Percentiles rank a stretch among this genome's conserved stretches.
Evolutionary conservation across 1,140 invertebrate species (phyloP).

Genomic region (Drosophila tsacasi): DNA sequence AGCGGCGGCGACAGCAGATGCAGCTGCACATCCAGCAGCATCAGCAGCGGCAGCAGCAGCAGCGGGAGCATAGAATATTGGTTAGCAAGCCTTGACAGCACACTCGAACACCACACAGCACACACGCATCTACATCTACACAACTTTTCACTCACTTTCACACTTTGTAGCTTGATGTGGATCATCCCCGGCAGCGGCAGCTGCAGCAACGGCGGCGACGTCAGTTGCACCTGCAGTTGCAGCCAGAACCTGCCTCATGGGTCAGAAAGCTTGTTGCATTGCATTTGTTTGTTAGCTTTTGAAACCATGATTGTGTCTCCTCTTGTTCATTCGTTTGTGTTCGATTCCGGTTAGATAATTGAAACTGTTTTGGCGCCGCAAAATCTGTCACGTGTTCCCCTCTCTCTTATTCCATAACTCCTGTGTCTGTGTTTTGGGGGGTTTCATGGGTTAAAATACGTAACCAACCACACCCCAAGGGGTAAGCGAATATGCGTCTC

Average conservation of each 20-base stretch:
- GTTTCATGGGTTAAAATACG: conserved; percentile 3
- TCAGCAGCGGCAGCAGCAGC: conserved; percentile 52
- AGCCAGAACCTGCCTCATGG: conserved; percentile 19
- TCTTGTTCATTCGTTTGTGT: conserved; percentile 9
- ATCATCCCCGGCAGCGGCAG: conserved; percentile 15
- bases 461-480: not conserved
- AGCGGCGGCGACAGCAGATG: conserved; percentile 48
- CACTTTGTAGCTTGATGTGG: conserved; percentile 42
- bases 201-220: conserved; percentile 20
- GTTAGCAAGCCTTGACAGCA: conserved; percentile 60
- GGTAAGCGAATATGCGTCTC: conserved; percentile 17
- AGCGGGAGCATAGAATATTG: conserved; percentile 51
- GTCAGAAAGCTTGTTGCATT: conserved; percentile 26
- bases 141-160: conserved; percentile 28
- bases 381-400: conserved; percentile 40
- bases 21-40: conserved; percentile 50
- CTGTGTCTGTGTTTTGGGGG: conserved; percentile 4
- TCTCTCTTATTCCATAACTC: conserved; percentile 7
- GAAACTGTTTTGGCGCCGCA: conserved; percentile 16
- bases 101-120: conserved; percentile 1
- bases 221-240: conserved; percentile 21
- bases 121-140: conserved; percentile 3
- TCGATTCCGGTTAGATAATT: conserved; percentile 13
- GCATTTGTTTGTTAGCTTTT: conserved; percentile 13
- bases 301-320: conserved; percentile 21